A percentile compares a stretch with the other conserved stretches of the same genome.
Conservation (phyloP, 2,113 vertebrate species). For the Micronycteris hirsuta region DNA sequence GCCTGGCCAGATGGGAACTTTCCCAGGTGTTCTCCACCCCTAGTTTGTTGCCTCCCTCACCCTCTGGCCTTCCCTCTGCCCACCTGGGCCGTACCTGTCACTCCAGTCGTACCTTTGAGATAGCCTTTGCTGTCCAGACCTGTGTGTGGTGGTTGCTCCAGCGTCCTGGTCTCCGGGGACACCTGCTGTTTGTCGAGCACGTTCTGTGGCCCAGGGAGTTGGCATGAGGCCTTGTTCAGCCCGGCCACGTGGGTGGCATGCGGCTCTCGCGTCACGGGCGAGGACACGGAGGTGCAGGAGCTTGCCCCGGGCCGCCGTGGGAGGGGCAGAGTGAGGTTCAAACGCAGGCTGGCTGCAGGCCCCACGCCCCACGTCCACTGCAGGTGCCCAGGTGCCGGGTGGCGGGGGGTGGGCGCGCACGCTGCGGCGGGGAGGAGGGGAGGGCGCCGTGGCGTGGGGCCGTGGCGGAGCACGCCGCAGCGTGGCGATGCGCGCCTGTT, state of each 20-base stretch:
- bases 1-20: accelerated
- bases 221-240: not conserved
- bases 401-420: not conserved
- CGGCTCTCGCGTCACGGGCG: not conserved
- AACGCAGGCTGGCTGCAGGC: not conserved
- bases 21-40: not conserved
- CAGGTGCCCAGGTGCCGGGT: not conserved
- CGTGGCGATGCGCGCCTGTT: not conserved
- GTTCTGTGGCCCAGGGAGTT: not conserved
- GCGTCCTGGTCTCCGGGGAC: not conserved
- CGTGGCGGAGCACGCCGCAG: no score
- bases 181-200: not conserved
- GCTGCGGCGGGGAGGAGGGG: not conserved
- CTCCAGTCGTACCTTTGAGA: not conserved
- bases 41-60: not conserved
- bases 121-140: not conserved
- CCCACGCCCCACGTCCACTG: accelerated
- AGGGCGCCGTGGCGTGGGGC: not conserved
- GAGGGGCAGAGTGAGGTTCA: not conserved
- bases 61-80: not conserved
- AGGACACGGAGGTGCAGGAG: not conserved
- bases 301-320: not conserved
- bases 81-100: not conserved
- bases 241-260: accelerated
- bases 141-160: no score